phyloP scores from a whole-genome alignment of 2,113 vertebrate species.

The human region GRCh38 chr3:34739501-34740000 shows the following conservation, averaged over 20 bases:
- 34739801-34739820: no score
- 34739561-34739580: not conserved
- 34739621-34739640: no score
- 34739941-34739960: not conserved
- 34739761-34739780: no score
- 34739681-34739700: no score
- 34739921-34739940: not conserved
- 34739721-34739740: no score
- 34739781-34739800: no score
- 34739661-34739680: no score
- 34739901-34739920: not conserved
- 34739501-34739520: not conserved
- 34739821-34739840: not conserved
- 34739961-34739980: not conserved
- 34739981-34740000: not conserved
- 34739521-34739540: not conserved
- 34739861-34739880: not conserved
- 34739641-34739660: no score
- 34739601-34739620: not conserved
- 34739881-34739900: not conserved
- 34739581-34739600: not conserved
- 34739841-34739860: not conserved
- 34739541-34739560: not conserved
- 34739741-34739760: no score
- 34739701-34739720: no score